Percentiles rank a stretch among this genome's conserved stretches.
Conservation (phyloP, 2,113 vertebrate species). For the Philantomba maxwellii region DNA sequence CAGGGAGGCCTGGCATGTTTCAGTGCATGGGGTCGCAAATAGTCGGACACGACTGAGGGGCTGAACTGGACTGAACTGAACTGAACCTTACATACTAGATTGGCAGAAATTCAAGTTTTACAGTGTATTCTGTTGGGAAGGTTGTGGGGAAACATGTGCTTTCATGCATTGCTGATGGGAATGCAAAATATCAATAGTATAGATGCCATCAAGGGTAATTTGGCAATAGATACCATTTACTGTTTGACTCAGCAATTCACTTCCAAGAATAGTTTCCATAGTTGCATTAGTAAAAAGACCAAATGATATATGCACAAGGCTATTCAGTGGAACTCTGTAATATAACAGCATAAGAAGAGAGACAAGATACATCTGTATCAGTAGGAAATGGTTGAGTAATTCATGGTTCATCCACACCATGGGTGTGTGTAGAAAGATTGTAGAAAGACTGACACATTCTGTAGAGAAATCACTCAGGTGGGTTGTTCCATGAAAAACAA, state of each 20-base stretch:
- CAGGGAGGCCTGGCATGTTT: background rate
- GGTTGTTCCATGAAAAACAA: background rate
- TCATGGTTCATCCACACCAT: background rate
- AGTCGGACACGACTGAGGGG: accelerated
- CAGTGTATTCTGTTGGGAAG: background rate
- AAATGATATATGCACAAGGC: background rate
- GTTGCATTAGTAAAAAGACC: background rate
- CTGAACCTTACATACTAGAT: background rate
- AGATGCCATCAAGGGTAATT: background rate
- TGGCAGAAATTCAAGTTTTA: background rate
- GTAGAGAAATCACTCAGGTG: background rate
- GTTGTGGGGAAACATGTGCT: background rate
- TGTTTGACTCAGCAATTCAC: background rate
- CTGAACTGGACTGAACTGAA: background rate
- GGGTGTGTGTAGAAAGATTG: background rate
- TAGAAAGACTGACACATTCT: background rate
- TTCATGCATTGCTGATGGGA: background rate
- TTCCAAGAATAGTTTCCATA: background rate
- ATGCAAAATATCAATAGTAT: background rate
- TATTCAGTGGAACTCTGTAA: background rate
- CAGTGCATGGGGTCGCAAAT: background rate
- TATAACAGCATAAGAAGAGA: background rate
- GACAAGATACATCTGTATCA: background rate
- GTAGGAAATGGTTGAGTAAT: background rate
- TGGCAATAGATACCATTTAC: background rate